phyloP scores from a whole-genome alignment of 2,113 vertebrate genomes.

The Callopanchax toddi region DNA sequence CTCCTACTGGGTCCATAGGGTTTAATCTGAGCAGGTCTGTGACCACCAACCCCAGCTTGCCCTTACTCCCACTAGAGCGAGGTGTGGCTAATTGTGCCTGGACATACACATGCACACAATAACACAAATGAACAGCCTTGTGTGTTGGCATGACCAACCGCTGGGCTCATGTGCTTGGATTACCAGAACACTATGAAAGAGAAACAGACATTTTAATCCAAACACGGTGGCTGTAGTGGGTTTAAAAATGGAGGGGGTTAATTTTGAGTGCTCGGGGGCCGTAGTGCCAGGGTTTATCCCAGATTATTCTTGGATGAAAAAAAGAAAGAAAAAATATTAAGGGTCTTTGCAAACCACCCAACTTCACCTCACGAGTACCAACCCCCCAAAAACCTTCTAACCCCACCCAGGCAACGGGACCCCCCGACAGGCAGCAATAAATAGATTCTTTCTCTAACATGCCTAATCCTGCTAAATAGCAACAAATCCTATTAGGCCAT shows the following conservation, averaged over 20 bases:
- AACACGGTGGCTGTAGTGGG: constrained; percentile 58
- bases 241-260: constrained; percentile 21
- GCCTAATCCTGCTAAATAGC: constrained; percentile 88
- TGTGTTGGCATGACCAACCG: constrained; percentile 54
- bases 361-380: constrained; percentile 34
- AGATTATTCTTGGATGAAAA: constrained; percentile 57
- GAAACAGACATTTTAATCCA: constrained; percentile 72
- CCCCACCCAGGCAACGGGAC: constrained; percentile 52
- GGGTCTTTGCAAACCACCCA: constrained; percentile 45
- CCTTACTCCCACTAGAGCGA: constrained; percentile 53
- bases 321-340: constrained; percentile 51
- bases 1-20: constrained; percentile 48
- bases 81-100: constrained; percentile 68
- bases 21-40: constrained; percentile 68
- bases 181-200: constrained; percentile 68
- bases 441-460: constrained; percentile 85
- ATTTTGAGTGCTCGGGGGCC: constrained; percentile 40
- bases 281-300: constrained; percentile 66
- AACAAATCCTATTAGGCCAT: constrained; percentile 88
- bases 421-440: constrained; percentile 82
- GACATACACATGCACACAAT: constrained; percentile 34
- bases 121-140: constrained; percentile 36
- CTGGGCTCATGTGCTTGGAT: constrained; percentile 72
- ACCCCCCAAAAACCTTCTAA: constrained; percentile 28
- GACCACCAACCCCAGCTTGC: constrained; percentile 46